Percentiles rank a stretch among this genome's conserved stretches.
phyloP scores from a whole-genome alignment of 2,113 vertebrate species.

The Bungarus multicinctus region DNA sequence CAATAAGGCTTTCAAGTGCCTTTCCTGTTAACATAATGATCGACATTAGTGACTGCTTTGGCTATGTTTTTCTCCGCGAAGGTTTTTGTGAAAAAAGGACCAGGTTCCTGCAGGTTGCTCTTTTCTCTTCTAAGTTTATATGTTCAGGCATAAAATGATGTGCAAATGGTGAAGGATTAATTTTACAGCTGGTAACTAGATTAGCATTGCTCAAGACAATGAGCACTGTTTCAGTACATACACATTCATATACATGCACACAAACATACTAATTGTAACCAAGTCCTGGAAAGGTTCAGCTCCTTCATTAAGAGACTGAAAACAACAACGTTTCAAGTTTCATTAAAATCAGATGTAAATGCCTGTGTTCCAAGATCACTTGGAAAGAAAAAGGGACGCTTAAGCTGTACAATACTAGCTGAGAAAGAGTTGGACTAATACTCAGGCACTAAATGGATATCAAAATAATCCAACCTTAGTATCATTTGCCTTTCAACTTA shows the following conservation, averaged over 20 bases:
- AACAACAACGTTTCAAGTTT: constrained; percentile 72
- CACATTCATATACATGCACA: constrained; percentile 47
- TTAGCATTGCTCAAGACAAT: constrained; percentile 64
- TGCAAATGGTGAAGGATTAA: constrained; percentile 39
- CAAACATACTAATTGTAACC: neutral
- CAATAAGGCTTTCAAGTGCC: constrained; percentile 64
- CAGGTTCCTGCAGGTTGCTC: neutral
- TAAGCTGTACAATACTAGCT: constrained; percentile 62
- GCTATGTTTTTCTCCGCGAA: constrained; percentile 36
- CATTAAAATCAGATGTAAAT: constrained; percentile 80
- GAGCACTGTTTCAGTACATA: constrained; percentile 48
- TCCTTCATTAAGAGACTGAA: constrained; percentile 71
- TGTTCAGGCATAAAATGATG: constrained; percentile 28
- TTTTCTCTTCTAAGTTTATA: constrained; percentile 34
- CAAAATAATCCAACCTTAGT: neutral
- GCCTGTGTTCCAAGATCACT: constrained; percentile 71
- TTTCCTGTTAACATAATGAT: constrained; percentile 67
- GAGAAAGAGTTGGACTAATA: constrained; percentile 56
- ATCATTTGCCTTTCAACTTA: neutral
- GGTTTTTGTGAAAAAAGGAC: constrained; percentile 26
- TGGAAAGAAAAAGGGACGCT: constrained; percentile 73
- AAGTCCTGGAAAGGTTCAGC: constrained; percentile 72
- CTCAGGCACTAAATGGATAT: constrained; percentile 39
- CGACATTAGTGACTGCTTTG: constrained; percentile 44
- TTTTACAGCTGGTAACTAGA: constrained; percentile 59